Percentiles rank a stretch among this genome's conserved stretches.
These are phyloP conservation scores for Calypte anna DNA, from an alignment of 2,113 vertebrate genomes.

Conservation along the genomic window DNA sequence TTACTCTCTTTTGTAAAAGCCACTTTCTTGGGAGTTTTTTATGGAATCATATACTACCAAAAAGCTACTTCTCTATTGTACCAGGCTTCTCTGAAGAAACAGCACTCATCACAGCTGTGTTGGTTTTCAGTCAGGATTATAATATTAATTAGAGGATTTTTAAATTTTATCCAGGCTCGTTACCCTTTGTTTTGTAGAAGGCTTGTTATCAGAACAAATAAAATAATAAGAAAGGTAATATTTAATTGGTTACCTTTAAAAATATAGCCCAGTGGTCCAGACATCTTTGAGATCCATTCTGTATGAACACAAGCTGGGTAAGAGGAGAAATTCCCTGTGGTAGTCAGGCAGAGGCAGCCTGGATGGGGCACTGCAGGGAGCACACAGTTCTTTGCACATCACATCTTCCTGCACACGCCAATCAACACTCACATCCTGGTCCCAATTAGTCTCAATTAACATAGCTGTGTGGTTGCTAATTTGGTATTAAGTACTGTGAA, in stretches of 20 bases:
- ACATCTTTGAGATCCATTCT: not conserved
- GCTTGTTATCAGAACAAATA: not conserved
- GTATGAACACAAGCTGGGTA: not conserved
- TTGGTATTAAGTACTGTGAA: not conserved
- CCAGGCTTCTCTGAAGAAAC: not conserved
- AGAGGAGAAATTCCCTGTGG: not conserved
- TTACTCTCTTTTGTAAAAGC: not conserved
- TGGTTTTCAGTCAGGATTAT: not conserved
- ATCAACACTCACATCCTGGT: not conserved
- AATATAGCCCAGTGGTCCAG: not conserved
- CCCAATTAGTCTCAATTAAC: not conserved
- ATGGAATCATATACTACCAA: not conserved
- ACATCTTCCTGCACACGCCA: not conserved
- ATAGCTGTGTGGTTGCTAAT: not conserved
- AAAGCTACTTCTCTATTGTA: not conserved
- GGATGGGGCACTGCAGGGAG: fast-evolving
- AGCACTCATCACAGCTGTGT: not conserved
- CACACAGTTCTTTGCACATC: not conserved
- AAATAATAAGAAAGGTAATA: too few species aligned
- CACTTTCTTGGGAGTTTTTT: not conserved
- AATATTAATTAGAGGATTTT: not conserved
- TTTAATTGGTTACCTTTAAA: not conserved
- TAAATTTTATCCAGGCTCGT: not conserved
- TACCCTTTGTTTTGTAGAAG: not conserved
- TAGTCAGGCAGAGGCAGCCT: not conserved